Base-by-base conservation (phyloP, 2,797 vertebrate genomes). In the Macropodus opercularis region DNA sequence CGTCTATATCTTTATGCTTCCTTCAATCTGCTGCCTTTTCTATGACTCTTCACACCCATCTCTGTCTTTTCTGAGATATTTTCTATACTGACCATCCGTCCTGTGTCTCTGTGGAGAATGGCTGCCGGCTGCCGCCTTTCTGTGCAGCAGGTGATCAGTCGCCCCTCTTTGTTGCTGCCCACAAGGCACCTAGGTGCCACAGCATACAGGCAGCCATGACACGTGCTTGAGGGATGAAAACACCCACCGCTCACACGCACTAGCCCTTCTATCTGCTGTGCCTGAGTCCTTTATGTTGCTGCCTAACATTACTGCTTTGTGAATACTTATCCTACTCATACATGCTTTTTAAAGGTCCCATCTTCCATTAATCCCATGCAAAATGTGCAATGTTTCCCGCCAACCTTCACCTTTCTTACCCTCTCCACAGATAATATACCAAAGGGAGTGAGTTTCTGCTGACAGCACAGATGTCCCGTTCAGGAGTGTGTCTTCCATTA, bases 61-160 rank as follows among this genome's bases (percentile, higher is more conserved):
- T 49, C 5, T 34, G 13, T 6, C 44, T 53, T 39, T 23, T 39
- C 1, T 32, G 11, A 12, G 4, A 12, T 17, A 2, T 34, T 15
- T 39, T 8, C 15, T 23, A 10, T 23, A n/a, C n/a, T n/a, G n/a
- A n/a, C n/a, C n/a, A n/a, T n/a, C n/a, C n/a, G n/a, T n/a, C n/a
- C n/a, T n/a, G n/a, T 60, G 23, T 73, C 69, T 74, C 68, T 51
- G 57, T 59, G 65, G 46, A 23, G 39, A 56, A 32, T 29, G 43
- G 49, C 65, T 54, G 52, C 61, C 63, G 59, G 69, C 65, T 75
- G 76, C 75, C 50, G 57, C 41, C 53, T 76, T 43, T 49, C 48
- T 68, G 64, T 81, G 67, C 73, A 70, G 74, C 79, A 81, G 72
- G 69, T 74, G 67, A 85, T 85, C 78, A 74, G 75, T 83, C 53